Evolutionary conservation across 1,140 invertebrate genomes (phyloP), one percentile per base, ranked within the genome.

Genomic region (Drosophila bipectinata): DNA sequence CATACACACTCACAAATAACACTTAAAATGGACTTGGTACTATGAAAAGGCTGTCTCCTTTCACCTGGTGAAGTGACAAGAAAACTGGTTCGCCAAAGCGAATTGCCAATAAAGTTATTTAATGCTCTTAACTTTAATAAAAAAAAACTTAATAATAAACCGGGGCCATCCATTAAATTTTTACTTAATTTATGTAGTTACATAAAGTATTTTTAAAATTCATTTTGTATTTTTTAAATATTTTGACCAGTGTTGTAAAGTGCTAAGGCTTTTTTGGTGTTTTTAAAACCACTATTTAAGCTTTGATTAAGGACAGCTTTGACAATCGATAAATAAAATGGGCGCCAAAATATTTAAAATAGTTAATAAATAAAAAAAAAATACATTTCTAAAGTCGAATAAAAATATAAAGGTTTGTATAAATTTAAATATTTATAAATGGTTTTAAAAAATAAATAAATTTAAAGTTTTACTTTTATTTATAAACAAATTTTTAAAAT

Each of bases 31-130:
- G 55, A 81, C 37, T 68, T 56, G 53, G 53, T 47, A 62, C 28
- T 39, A 62, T 47, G 51, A 73, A 49, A 58, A 44, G 67, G 45
- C 61, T 63, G 61, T 78, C 79, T 56, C 79, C 59, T 53, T 62
- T 60, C 78, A 82, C 79, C 45, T 74, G 74, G 79, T 81, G 78
- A 64, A 41, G 37, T 37, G 67, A 69, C 55, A 57, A 47, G 26
- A 68, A 12, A 60, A 15, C 45, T 28, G 48, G 61, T 73, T 82
- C 79, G 79, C 55, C 39, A 34, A 48, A 68, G 73, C 78, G 73
- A 77, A 77, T 48, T 37, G 64, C 53, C 57, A 81, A 82, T 82
- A 81, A 82, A 81, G 79, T 82, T 82, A 52, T 81, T 71, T 77
- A 57, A 67, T 49, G 75, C 56, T 77, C 41, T 64, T 8, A 71